Evolutionary conservation across 2,797 vertebrate genomes (phyloP).

Genomic region (Eulemur rubriventer): DNA sequence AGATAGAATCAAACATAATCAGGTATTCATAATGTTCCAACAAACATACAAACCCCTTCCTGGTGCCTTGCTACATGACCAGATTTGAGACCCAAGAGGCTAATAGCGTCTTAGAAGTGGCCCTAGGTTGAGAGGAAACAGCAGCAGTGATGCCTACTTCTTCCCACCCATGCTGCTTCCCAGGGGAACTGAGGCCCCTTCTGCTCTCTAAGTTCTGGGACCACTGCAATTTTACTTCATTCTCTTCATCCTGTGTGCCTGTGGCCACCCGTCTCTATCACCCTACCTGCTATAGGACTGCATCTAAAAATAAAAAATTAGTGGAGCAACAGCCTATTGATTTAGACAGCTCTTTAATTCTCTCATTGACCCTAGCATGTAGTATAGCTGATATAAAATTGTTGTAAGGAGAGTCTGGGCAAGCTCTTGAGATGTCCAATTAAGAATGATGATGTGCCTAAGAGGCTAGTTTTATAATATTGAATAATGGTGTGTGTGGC

Average conservation of each 20-base stretch:
- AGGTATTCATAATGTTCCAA: conserved; percentile 32
- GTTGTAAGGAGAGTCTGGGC: fast-evolving
- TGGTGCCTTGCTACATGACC: background rate
- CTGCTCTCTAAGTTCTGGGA: background rate
- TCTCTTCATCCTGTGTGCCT: background rate
- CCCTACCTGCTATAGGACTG: background rate
- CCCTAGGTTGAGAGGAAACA: background rate
- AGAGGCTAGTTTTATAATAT: background rate
- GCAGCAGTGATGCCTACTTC: background rate
- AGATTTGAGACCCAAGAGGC: background rate
- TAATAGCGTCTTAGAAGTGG: background rate
- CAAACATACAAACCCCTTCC: background rate
- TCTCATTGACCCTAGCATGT: background rate
- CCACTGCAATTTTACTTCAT: background rate
- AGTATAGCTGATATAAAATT: background rate
- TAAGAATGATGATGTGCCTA: background rate
- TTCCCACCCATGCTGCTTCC: background rate
- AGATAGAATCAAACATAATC: conserved; percentile 15
- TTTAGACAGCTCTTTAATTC: background rate
- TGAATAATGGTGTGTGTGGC: background rate
- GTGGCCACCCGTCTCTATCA: background rate
- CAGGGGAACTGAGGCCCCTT: background rate
- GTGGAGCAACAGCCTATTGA: background rate
- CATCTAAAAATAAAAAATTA: background rate
- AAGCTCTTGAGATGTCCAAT: background rate